A percentile compares a stretch with the other conserved stretches of the same genome.
Conservation (phyloP, 2,797 vertebrate genomes). For the Cygnus olor region DNA sequence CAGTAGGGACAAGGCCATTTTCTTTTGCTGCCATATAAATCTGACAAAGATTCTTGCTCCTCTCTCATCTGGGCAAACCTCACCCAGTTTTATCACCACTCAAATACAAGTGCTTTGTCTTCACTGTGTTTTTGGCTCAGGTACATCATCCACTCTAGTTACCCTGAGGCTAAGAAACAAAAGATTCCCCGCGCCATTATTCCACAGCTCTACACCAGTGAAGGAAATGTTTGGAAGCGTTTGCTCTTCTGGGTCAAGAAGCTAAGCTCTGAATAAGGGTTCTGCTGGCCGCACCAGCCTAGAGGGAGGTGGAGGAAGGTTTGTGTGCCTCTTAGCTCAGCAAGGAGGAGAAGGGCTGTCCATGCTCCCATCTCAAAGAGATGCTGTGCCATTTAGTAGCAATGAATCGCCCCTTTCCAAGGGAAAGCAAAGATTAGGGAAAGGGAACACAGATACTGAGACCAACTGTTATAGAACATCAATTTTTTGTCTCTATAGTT, state of each 20-base stretch:
- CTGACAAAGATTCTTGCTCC: neutral
- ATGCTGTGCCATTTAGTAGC: neutral
- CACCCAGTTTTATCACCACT: neutral
- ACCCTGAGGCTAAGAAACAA: conserved; percentile 58
- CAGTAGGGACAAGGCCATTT: neutral
- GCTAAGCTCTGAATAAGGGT: neutral
- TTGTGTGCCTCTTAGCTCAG: conserved; percentile 4
- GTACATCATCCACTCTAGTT: neutral
- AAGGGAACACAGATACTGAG: neutral
- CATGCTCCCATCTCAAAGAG: neutral
- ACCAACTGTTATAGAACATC: neutral
- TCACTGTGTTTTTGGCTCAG: neutral
- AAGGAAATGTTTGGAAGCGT: neutral
- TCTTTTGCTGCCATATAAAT: neutral
- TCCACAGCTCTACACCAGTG: conserved; percentile 5
- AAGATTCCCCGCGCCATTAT: conserved; percentile 30
- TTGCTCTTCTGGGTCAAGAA: conserved; percentile 46
- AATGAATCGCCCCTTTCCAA: neutral
- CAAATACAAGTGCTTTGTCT: neutral
- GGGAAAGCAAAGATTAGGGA: neutral
- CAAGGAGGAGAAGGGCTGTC: conserved; percentile 49
- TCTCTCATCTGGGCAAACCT: neutral
- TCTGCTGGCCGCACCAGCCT: conserved; percentile 18
- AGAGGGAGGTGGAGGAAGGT: conserved; percentile 11
- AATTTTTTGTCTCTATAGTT: conserved; percentile 5